Conservation (phyloP, 92 coral and sea anemone genomes). For the Porites rus region DNA sequence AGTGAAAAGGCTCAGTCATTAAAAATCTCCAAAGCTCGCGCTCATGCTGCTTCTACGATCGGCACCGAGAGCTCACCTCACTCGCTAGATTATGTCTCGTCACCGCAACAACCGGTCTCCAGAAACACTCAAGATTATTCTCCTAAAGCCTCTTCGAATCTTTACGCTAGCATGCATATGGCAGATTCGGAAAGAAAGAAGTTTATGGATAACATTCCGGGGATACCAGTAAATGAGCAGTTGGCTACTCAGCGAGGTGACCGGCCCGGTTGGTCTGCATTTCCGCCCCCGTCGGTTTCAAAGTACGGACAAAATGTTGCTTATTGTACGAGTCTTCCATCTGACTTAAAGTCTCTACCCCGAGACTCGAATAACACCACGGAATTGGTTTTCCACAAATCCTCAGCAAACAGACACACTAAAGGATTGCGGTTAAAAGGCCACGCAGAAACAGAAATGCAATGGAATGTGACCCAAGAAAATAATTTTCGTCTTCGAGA, state of each 20-base stretch:
- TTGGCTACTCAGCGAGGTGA: conserved; percentile 79
- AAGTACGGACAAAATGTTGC: conserved; percentile 63
- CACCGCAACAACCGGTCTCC: conserved; percentile 20
- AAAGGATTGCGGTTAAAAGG: conserved; percentile 83
- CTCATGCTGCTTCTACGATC: conserved; percentile 71
- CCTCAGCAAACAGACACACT: conserved; percentile 82
- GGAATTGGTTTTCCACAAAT: conserved; percentile 70
- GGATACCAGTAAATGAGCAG: conserved; percentile 92
- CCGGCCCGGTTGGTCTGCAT: conserved; percentile 62
- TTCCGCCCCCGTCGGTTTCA: conserved; percentile 71
- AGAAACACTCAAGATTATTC: conserved; percentile 46
- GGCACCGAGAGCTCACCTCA: conserved; percentile 45
- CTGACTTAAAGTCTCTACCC: conserved; percentile 66
- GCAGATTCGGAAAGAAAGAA: conserved; percentile 73
- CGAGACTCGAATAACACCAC: conserved; percentile 73
- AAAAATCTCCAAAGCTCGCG: conserved; percentile 69
- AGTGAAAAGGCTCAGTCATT: conserved; percentile 70
- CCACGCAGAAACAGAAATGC: conserved; percentile 91
- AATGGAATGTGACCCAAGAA: conserved; percentile 86
- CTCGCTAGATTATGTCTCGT: conserved; percentile 31
- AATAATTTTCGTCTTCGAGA: conserved; percentile 78
- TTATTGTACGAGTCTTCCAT: conserved; percentile 45
- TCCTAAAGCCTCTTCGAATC: conserved; percentile 38
- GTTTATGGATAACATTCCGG: conserved; percentile 83
- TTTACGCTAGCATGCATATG: conserved; percentile 49